These are phyloP conservation scores for Azemiops feae DNA, from an alignment of 2,113 vertebrate genomes.

Conservation along the genomic window DNA sequence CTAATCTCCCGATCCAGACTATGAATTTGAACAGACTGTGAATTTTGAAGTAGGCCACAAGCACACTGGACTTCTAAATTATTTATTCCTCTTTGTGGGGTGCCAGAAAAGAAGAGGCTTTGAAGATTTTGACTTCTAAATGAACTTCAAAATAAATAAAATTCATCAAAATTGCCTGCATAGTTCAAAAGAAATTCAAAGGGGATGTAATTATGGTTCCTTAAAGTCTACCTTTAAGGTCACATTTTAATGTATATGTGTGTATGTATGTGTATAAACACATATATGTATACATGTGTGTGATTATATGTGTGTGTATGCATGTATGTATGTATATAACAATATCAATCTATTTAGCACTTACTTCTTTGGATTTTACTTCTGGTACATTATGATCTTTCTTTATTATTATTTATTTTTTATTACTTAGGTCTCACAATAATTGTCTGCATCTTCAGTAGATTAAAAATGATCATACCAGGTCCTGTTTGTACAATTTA, in stretches of 20 bases:
- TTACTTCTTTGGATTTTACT: background rate
- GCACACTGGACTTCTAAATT: conserved; percentile 16
- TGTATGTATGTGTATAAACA: background rate
- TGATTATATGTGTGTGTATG: no score
- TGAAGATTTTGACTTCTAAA: background rate
- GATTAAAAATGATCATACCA: background rate
- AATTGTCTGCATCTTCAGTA: background rate
- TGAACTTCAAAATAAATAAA: background rate
- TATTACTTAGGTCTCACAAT: background rate
- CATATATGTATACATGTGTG: background rate
- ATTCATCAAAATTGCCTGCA: background rate
- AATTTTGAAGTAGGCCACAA: conserved; percentile 18
- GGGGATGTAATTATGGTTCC: background rate
- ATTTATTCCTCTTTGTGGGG: background rate
- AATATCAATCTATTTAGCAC: background rate
- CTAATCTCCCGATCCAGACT: conserved; percentile 8
- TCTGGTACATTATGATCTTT: background rate
- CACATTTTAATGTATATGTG: rapidly evolving
- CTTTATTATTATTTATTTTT: background rate
- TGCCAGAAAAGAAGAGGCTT: background rate
- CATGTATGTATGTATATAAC: background rate
- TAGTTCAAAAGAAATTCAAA: background rate
- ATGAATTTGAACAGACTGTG: conserved; percentile 12
- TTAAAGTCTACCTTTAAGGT: background rate
- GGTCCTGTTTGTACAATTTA: background rate